These are phyloP conservation scores for Apostichopus californicus DNA, from an alignment of 35 echinoderm and acorn worm genomes.

Conservation along the genomic window DNA sequence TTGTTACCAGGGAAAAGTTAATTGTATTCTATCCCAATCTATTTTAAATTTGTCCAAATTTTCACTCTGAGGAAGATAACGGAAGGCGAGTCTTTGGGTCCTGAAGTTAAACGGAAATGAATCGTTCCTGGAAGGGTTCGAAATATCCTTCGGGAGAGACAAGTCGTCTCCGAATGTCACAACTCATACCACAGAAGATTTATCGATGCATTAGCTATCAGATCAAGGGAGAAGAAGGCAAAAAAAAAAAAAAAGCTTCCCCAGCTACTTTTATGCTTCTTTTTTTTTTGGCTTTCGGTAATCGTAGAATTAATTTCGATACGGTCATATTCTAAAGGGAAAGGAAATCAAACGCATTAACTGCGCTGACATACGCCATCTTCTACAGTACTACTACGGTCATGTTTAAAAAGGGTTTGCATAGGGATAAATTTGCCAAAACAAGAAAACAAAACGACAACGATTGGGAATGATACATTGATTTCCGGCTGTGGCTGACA, in stretches of 20 bases:
- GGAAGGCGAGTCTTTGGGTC: slow-evolving; percentile 48
- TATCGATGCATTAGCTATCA: slow-evolving; percentile 40
- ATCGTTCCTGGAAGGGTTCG: slow-evolving; percentile 40
- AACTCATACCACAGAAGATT: slow-evolving; percentile 37
- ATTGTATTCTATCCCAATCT: slow-evolving; percentile 48
- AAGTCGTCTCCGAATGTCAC: slow-evolving; percentile 40
- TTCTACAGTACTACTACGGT: slow-evolving; percentile 20
- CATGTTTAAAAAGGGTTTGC: slow-evolving; percentile 32
- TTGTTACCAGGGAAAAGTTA: slow-evolving; percentile 30
- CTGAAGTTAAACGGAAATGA: slow-evolving; percentile 50
- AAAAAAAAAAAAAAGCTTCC: not conserved
- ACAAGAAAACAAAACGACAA: slow-evolving; percentile 43
- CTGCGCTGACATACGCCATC: slow-evolving; percentile 42
- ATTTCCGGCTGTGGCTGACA: slow-evolving; percentile 42
- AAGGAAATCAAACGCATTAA: slow-evolving; percentile 47
- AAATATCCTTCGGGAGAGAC: slow-evolving; percentile 39
- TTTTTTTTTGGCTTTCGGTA: slow-evolving; percentile 23
- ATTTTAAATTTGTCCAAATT: slow-evolving; percentile 56
- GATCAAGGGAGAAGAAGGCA: not conserved
- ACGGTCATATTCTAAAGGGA: slow-evolving; percentile 31
- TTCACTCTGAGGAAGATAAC: slow-evolving; percentile 42
- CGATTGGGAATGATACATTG: slow-evolving; percentile 48
- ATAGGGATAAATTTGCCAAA: slow-evolving; percentile 42
- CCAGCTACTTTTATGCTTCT: not conserved
- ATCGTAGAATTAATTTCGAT: slow-evolving; percentile 52